phyloP scores from a whole-genome alignment of 2,797 vertebrate genomes.

The Anguilla obscura region DNA sequence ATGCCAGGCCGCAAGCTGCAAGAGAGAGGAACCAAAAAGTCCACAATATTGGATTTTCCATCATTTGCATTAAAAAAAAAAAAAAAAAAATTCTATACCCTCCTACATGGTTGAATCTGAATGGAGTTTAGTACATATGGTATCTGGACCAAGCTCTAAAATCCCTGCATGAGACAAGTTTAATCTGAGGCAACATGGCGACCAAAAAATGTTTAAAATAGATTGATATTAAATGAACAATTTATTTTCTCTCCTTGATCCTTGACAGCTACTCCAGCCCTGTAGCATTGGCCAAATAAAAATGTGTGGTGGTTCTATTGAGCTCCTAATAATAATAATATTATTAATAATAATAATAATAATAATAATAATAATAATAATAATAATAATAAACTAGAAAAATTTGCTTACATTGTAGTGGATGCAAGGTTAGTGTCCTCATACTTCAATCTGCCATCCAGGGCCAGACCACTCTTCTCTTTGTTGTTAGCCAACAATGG shows the following conservation, averaged over 20 bases:
- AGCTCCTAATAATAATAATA: background rate
- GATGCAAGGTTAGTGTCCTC: constrained; percentile 90
- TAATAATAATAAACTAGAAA: background rate
- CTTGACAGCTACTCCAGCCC: background rate
- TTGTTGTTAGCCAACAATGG: constrained; percentile 73
- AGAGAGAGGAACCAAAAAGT: constrained; percentile 5
- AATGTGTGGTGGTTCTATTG: background rate
- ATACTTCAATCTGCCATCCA: constrained; percentile 86
- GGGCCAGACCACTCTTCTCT: constrained; percentile 80
- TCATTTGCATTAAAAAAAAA: no score
- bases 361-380: background rate
- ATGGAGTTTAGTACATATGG: background rate
- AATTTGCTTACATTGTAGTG: constrained; percentile 75
- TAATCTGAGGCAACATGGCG: background rate
- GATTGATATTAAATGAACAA: background rate
- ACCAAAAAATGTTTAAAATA: background rate
- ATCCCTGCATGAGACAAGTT: background rate
- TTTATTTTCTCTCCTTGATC: background rate
- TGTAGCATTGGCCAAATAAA: background rate
- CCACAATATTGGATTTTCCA: no score
- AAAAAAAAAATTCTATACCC: background rate
- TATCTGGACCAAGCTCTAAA: background rate
- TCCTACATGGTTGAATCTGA: background rate
- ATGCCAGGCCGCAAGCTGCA: constrained; percentile 71
- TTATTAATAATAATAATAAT: background rate